Percentiles rank a stretch among this genome's conserved stretches.
Evolutionary conservation across 2,888 invertebrate genomes (phyloP).

Genomic region (Cheilosia soror): DNA sequence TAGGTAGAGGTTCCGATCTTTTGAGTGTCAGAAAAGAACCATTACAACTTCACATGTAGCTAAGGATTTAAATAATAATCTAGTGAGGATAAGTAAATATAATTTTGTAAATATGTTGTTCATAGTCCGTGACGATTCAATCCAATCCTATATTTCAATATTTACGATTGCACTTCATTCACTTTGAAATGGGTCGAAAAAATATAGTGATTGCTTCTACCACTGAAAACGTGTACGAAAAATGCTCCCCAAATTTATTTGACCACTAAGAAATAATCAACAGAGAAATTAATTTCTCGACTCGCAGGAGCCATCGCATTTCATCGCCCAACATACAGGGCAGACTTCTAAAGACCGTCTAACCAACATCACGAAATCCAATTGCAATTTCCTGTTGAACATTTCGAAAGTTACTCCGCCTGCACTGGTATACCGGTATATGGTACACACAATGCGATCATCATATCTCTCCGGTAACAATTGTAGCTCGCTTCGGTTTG

Average conservation of each 20-base stretch:
- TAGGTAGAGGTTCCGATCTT: no score
- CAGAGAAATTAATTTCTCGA: slow-evolving; percentile 24
- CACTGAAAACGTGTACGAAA: slow-evolving; percentile 75
- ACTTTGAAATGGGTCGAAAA: neutral
- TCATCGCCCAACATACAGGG: neutral
- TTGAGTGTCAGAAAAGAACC: no score
- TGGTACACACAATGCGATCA: slow-evolving; percentile 48
- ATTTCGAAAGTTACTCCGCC: slow-evolving; percentile 27
- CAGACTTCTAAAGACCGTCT: slow-evolving; percentile 8
- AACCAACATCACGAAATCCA: slow-evolving; percentile 26
- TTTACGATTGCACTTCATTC: neutral
- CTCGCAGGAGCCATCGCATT: neutral
- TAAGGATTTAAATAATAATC: no score
- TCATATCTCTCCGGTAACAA: slow-evolving; percentile 58
- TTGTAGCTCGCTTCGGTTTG: slow-evolving; percentile 37
- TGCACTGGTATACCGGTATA: neutral
- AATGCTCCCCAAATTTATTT: slow-evolving; percentile 77
- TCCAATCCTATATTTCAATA: no score
- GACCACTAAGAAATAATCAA: slow-evolving; percentile 67
- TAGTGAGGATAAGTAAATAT: no score
- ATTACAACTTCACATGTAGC: no score
- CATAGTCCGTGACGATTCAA: no score
- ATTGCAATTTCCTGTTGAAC: slow-evolving; percentile 56
- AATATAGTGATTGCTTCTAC: slow-evolving; percentile 24
- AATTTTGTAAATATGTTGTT: no score